These are phyloP conservation scores for Ochropacha duplaris DNA, from an alignment of 2,888 invertebrate genomes.

Conservation along the genomic window DNA sequence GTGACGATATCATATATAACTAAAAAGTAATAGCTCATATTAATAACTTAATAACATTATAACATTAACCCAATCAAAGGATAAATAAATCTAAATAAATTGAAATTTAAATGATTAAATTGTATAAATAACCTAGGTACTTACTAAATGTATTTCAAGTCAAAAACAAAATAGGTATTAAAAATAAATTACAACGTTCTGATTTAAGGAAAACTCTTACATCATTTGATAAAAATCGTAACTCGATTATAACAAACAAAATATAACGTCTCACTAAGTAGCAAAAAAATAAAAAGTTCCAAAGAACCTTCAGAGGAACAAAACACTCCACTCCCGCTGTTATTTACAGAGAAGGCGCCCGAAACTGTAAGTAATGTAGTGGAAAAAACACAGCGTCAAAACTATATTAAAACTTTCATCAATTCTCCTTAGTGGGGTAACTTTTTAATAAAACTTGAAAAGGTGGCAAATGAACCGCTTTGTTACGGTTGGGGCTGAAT, in stretches of 20 bases:
- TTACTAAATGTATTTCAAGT: too few relatives aligned
- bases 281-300: neutral
- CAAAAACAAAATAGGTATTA: too few relatives aligned
- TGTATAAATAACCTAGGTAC: too few relatives aligned
- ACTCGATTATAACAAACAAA: neutral
- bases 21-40: too few relatives aligned
- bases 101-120: too few relatives aligned
- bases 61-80: too few relatives aligned
- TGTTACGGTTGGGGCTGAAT: neutral
- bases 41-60: too few relatives aligned
- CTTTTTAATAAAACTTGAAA: slow-evolving; percentile 28
- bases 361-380: slow-evolving; percentile 1
- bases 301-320: neutral
- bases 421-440: slow-evolving; percentile 10
- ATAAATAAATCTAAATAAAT: too few relatives aligned
- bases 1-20: too few relatives aligned
- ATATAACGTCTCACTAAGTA: neutral
- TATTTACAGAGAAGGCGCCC: neutral
- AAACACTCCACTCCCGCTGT: neutral
- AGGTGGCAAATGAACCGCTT: slow-evolving; percentile 11
- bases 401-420: slow-evolving; percentile 18
- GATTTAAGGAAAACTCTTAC: too few relatives aligned
- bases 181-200: too few relatives aligned
- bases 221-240: neutral
- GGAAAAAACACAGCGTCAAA: slow-evolving; percentile 4